Percentiles rank a stretch among this genome's conserved stretches.
Evolutionary conservation across 2,113 vertebrate genomes (phyloP).

Genomic region (Albula goreensis): DNA sequence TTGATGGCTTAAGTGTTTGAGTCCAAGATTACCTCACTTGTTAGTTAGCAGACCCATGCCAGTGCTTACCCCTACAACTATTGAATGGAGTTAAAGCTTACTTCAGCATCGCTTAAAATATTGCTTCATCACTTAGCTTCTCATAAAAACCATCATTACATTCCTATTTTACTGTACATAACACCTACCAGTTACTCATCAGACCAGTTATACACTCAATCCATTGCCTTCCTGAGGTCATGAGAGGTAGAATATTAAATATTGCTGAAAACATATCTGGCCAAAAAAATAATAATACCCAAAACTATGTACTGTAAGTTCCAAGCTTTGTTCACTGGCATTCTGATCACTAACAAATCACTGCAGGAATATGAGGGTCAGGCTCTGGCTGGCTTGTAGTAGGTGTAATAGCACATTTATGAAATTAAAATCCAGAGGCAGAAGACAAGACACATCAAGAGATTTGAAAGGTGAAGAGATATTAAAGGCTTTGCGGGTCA

Average conservation of each 20-base stretch:
- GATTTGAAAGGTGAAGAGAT: slow-evolving; percentile 80
- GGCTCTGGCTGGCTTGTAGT: too few species aligned
- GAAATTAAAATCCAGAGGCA: slow-evolving; percentile 87
- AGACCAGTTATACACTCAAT: too few species aligned
- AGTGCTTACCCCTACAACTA: neutral
- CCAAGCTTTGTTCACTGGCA: slow-evolving; percentile 87
- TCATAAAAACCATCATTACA: too few species aligned
- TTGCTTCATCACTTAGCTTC: neutral
- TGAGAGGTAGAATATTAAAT: too few species aligned
- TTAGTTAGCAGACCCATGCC: neutral
- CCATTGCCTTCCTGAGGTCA: too few species aligned
- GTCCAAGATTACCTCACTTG: slow-evolving; percentile 54
- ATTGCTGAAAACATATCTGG: too few species aligned
- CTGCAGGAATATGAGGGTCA: slow-evolving; percentile 42
- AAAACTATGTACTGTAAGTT: slow-evolving; percentile 81
- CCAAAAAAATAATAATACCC: slow-evolving; percentile 66
- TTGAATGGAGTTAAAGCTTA: slow-evolving; percentile 10
- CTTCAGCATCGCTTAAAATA: neutral
- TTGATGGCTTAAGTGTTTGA: slow-evolving; percentile 19
- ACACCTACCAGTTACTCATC: too few species aligned
- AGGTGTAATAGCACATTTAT: slow-evolving; percentile 51
- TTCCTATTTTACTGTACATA: too few species aligned
- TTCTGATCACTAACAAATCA: slow-evolving; percentile 86
- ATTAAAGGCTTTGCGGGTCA: slow-evolving; percentile 81
- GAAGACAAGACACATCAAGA: slow-evolving; percentile 81